Evolutionary conservation across 2,113 vertebrate species (phyloP), one percentile per base, ranked within the genome.

Genomic region (Clarias macrocephalus): DNA sequence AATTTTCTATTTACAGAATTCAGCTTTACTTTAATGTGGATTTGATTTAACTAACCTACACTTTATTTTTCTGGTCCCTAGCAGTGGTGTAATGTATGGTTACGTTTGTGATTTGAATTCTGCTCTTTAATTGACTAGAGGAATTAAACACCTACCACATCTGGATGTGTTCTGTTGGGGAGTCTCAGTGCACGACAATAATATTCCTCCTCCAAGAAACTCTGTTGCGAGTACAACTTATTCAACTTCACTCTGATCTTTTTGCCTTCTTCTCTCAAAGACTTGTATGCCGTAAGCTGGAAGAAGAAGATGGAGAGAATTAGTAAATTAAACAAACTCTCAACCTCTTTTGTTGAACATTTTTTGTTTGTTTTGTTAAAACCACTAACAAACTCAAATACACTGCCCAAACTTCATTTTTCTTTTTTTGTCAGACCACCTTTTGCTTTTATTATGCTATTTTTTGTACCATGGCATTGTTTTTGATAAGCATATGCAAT

Each of bases 121-220:
- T n/a, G 28, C 52, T 1, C 1, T 52, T 54, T 76, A 54, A 54
- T 23, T 54, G 11, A 54, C 12, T 16, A 77, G 10, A 77, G 16
- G 0, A 8, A 57, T n/a, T 60, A 57, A 80, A 60, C 81, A 0
- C 94, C 96, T 87, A 99, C 97, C 93, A 95, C 95, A 3, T 96
- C 95, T 0, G 96, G 97, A 90, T 99, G 97, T 21, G 97, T 96
- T 88, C 89, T 89, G 95, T 99, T 99, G 85, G 98, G 98, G 48
- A 99, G 93, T 48, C 89, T 92, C 73, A 99, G 94, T 0, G 97
- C 97, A 25, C 28, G 91, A 33, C 91, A 57, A 60, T 97, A 98
- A 91, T 97, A 95, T 11, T 94, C 89, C 86, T 95, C 88, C 2
- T 98, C 96, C 48, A 98, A 91, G 23, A 94, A 90, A 0, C 76